A percentile compares a stretch with the other conserved stretches of the same genome.
Evolutionary conservation across 2,888 invertebrate genomes (phyloP).

Genomic region (Eupithecia inturbata): DNA sequence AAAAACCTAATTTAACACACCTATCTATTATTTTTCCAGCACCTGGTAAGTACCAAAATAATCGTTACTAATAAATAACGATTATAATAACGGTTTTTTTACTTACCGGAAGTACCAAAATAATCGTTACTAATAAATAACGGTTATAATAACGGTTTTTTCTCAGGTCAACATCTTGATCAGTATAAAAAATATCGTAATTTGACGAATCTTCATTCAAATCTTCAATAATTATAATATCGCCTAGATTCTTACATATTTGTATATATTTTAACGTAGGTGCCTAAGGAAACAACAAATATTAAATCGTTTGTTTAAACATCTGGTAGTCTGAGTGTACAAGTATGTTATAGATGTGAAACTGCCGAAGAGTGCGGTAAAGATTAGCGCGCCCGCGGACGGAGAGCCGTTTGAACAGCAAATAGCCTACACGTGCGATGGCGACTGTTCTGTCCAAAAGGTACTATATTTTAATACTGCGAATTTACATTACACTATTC

Average conservation of each 20-base stretch:
- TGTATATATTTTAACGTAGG: too few species aligned
- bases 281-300: too few species aligned
- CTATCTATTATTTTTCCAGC: background rate
- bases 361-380: background rate
- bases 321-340: background rate
- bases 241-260: too few species aligned
- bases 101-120: too few species aligned
- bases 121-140: background rate
- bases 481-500: too few species aligned
- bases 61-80: background rate
- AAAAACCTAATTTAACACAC: background rate
- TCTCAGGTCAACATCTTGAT: background rate
- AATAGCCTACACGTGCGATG: background rate
- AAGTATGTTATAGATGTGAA: background rate
- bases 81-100: background rate
- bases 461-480: too few species aligned
- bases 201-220: too few species aligned
- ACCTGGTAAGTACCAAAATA: background rate
- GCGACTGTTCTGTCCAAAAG: constrained; percentile 1
- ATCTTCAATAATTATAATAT: too few species aligned
- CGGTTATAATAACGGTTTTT: background rate
- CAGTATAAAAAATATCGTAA: too few species aligned
- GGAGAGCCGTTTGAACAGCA: background rate
- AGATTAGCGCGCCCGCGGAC: background rate
- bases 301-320: too few species aligned